phyloP scores from a whole-genome alignment of 2,888 invertebrate species.

The Lepidocyrtoides sp. region DNA sequence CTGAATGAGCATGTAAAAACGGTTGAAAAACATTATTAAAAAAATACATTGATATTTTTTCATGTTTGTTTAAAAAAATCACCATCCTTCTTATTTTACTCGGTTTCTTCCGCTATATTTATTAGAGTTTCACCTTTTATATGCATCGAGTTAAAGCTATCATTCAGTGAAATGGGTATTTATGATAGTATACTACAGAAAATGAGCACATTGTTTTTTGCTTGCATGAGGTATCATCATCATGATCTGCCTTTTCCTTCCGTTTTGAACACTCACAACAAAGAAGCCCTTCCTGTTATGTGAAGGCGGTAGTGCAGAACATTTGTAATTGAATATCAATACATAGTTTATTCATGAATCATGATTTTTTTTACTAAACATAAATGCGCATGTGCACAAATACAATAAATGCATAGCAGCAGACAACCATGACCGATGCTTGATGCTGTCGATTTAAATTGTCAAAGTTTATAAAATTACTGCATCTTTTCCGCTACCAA shows the following conservation, averaged over 20 bases:
- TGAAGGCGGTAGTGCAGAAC: conserved; percentile 33
- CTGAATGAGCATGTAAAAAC: no score
- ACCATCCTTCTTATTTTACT: conserved; percentile 29
- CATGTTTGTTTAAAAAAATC: neutral
- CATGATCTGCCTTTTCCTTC: neutral
- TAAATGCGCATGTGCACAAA: neutral
- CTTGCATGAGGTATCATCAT: neutral
- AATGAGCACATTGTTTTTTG: conserved; percentile 1
- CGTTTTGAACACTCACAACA: neutral
- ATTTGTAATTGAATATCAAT: conserved; percentile 28
- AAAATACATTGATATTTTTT: neutral
- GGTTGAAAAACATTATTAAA: neutral
- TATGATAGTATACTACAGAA: no score
- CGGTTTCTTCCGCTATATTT: neutral
- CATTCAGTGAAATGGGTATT: no score
- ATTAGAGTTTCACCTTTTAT: neutral
- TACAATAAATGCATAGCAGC: neutral
- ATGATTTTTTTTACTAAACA: conserved; percentile 18
- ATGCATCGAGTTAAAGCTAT: no score
- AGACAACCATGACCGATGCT: neutral
- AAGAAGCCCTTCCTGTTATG: conserved; percentile 1
- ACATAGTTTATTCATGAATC: conserved; percentile 36
- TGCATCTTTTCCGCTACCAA: neutral
- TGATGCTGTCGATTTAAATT: neutral
- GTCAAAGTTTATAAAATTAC: neutral